These are phyloP conservation scores for Parazoanthus swiftii DNA, from an alignment of 92 coral and sea anemone species.

Conservation along the genomic window DNA sequence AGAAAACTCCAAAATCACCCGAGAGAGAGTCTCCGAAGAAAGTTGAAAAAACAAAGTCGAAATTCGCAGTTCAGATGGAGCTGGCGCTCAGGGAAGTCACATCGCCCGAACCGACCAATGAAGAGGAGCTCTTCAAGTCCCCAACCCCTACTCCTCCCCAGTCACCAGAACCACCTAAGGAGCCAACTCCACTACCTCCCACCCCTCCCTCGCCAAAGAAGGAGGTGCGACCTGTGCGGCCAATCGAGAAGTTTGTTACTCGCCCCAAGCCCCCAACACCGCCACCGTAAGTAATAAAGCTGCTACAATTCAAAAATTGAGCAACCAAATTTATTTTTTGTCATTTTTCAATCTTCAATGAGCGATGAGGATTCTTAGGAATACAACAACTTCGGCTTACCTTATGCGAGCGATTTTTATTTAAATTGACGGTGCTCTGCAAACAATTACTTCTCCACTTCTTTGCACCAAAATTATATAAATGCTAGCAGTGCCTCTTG, in stretches of 20 bases:
- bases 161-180: constrained; percentile 76
- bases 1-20: constrained; percentile 65
- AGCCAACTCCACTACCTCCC: constrained; percentile 62
- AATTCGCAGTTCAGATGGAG: constrained; percentile 67
- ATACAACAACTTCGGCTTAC: no score
- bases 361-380: no score
- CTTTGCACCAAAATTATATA: no score
- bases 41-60: constrained; percentile 57
- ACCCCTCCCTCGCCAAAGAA: constrained; percentile 63
- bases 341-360: no score
- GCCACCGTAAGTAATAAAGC: constrained; percentile 73
- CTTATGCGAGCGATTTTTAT: no score
- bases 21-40: constrained; percentile 64
- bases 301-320: background rate
- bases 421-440: background rate
- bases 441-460: no score
- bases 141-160: constrained; percentile 89
- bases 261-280: constrained; percentile 83
- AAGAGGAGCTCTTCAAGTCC: constrained; percentile 62
- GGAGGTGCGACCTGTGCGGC: constrained; percentile 65
- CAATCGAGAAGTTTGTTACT: constrained; percentile 79
- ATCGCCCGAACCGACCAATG: constrained; percentile 62
- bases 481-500: no score
- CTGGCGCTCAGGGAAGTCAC: constrained; percentile 78
- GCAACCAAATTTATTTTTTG: background rate